phyloP scores from a whole-genome alignment of 35 echinoderm and acorn worm genomes.

The Nesometra sesokonis region DNA sequence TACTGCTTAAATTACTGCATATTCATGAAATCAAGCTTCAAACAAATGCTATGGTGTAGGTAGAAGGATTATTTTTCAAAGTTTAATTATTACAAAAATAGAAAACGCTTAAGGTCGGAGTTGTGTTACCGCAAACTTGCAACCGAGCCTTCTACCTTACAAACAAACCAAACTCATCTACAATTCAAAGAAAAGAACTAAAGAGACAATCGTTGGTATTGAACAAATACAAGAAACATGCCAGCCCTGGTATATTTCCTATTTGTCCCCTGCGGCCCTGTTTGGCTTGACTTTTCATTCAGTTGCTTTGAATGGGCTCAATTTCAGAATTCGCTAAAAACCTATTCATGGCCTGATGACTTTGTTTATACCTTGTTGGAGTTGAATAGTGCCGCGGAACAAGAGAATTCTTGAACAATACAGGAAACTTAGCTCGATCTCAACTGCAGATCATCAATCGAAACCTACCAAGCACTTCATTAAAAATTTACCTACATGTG shows the following conservation, averaged over 20 bases:
- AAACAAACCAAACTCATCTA: not conserved
- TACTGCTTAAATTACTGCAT: too few species aligned
- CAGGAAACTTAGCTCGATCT: not conserved
- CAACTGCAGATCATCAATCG: not conserved
- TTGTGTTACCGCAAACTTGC: not conserved
- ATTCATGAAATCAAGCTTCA: too few species aligned
- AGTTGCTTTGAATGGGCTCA: not conserved
- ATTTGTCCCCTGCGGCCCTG: not conserved
- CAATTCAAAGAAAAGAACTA: not conserved
- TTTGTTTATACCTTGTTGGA: not conserved
- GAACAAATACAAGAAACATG: not conserved
- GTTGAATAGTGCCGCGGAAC: not conserved
- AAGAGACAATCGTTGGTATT: not conserved
- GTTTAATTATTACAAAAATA: too few species aligned
- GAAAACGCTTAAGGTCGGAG: not conserved
- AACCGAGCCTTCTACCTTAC: not conserved
- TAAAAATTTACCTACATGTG: not conserved
- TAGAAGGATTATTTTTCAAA: too few species aligned
- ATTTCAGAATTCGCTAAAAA: not conserved
- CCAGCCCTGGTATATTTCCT: not conserved
- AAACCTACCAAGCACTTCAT: not conserved
- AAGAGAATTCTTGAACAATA: too few species aligned
- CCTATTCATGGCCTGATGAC: not conserved
- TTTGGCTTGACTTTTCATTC: not conserved
- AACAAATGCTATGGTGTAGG: too few species aligned